Evolutionary conservation across 1,140 invertebrate genomes (phyloP).

Genomic region (Holcopasites calliopsidis): DNA sequence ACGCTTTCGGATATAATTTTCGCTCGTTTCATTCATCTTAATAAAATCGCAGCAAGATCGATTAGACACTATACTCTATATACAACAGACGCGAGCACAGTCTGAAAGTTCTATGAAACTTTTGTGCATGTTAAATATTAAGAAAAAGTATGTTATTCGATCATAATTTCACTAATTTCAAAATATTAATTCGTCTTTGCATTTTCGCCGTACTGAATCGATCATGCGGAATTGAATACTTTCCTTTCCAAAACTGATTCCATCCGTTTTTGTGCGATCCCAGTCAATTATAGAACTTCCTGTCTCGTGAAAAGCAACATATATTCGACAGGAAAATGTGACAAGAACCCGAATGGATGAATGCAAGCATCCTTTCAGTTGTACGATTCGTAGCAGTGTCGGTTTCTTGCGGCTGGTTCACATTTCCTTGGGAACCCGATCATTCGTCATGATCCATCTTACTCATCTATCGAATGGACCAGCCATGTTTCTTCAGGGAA

Average conservation of each 20-base stretch:
- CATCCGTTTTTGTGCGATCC: slow-evolving; percentile 9
- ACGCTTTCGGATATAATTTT: neutral
- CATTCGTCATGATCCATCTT: slow-evolving; percentile 69
- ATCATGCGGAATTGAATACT: neutral
- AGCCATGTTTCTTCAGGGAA: slow-evolving; percentile 12
- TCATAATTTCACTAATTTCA: too few species aligned
- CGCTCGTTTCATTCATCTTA: neutral
- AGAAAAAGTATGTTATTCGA: too few species aligned
- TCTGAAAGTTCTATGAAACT: too few species aligned
- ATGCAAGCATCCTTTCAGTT: slow-evolving; percentile 15
- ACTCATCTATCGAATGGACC: slow-evolving; percentile 45
- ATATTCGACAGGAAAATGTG: neutral
- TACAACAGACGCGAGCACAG: too few species aligned
- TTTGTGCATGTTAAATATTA: neutral
- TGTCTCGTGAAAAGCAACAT: neutral
- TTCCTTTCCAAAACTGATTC: too few species aligned
- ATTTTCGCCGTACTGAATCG: too few species aligned
- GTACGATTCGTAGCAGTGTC: slow-evolving; percentile 25
- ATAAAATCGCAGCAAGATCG: neutral
- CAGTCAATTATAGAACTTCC: neutral
- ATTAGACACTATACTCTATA: neutral
- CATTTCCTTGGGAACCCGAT: slow-evolving; percentile 28
- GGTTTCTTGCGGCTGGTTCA: slow-evolving; percentile 18
- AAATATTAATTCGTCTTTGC: too few species aligned
- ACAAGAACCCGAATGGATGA: slow-evolving; percentile 3